Evolutionary conservation across 2,888 invertebrate genomes (phyloP).

Genomic region (Nasonovia ribisnigri): DNA sequence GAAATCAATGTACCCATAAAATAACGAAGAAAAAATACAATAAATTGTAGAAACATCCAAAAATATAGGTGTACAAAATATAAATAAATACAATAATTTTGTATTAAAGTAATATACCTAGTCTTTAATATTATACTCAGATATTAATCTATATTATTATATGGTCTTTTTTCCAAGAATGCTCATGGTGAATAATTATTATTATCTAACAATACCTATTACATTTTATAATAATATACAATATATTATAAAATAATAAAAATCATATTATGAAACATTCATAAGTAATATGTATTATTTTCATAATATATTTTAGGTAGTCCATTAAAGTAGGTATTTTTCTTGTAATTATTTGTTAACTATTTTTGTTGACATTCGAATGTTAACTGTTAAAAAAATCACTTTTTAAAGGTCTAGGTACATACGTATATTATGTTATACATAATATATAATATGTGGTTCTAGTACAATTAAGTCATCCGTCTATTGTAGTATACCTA

Average conservation of each 20-base stretch:
- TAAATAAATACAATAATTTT: not conserved
- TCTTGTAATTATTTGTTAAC: not conserved
- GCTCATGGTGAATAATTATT: not conserved
- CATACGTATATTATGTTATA: no score
- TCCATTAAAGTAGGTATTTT: not conserved
- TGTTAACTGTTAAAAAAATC: not conserved
- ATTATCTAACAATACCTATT: not conserved
- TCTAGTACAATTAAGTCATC: no score
- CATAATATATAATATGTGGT: no score
- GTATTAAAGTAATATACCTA: not conserved
- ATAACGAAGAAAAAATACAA: not conserved
- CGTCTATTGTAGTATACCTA: no score
- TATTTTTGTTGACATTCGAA: not conserved
- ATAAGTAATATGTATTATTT: not conserved
- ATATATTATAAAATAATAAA: not conserved
- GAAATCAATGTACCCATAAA: not conserved
- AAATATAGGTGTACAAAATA: not conserved
- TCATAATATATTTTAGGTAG: not conserved
- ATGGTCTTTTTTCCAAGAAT: not conserved
- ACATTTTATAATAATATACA: no score
- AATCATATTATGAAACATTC: not conserved
- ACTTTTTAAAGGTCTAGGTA: not conserved
- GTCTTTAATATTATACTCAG: not conserved
- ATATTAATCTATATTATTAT: not conserved
- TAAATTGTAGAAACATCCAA: not conserved